Base-by-base conservation (phyloP, 2,113 vertebrate species). In the Bubo blakistoni region DNA sequence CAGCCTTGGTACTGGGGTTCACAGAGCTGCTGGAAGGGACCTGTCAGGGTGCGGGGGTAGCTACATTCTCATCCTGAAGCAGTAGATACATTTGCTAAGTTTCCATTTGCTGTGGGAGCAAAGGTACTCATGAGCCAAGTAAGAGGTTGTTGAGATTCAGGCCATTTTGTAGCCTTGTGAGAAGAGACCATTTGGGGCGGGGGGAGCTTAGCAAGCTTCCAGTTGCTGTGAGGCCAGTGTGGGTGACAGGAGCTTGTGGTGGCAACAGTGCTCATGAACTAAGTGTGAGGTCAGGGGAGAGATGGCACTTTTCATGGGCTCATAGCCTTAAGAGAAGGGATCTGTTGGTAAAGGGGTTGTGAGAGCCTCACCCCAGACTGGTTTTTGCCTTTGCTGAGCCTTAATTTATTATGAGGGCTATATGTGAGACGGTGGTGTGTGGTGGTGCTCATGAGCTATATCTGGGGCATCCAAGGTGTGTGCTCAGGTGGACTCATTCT, bases 231-330 rank as follows among this genome's bases (percentile, higher is more conserved):
- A 70, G 65, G 46, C n/a, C 46, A 6, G 9, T 10, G 13, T 30
- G 26, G 22, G 5, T 42, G 42, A 9, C n/a, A 10, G 38, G 12
- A 72, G 5, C 38, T 84, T 47, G 16, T 55, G 49, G 22, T 38
- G 25, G 14, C 34, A 66, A 8, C 17, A 57, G 5, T 13, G 55
- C 10, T 86, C 0, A 0, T 44, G 16, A 57, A 6, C 6, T 6
- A 11, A 24, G 30, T 16, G 38, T 36, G 62, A 52, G 52, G 27
- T 42, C 29, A 10, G 5, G n/a, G 32, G 38, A 61, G 36, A 19
- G 2, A 27, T 34, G 36, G 19, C 16, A 40, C 9, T 54, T 66
- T 34, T 27, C 6, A 1, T 44, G 7, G 36, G 7, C 18, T 74
- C 9, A 10, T 15, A 61, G 15, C 27, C 63, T 86, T 36, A 13